Evolutionary conservation across 35 echinoderm and acorn worm species (phyloP).

Genomic region (Apostichopus californicus): DNA sequence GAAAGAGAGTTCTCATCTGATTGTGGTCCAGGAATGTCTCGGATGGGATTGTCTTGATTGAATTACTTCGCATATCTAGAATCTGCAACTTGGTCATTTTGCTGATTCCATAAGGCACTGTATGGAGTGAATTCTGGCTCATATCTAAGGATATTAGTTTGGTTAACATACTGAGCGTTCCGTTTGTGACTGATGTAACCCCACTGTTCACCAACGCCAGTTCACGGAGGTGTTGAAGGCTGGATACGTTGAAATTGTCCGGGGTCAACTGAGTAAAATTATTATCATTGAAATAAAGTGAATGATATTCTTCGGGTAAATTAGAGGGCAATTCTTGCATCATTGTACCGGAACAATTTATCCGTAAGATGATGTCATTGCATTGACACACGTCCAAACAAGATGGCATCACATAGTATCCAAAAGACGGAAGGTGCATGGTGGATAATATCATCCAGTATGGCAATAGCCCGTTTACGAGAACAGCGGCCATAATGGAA

Average conservation of each 20-base stretch:
- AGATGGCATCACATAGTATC: background rate
- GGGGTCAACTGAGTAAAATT: background rate
- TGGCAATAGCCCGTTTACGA: background rate
- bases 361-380: constrained; percentile 27
- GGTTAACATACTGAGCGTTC: background rate
- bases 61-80: constrained; percentile 27
- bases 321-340: background rate
- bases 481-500: background rate
- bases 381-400: background rate
- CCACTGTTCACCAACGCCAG: background rate
- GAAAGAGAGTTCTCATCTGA: background rate
- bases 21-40: background rate
- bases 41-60: background rate
- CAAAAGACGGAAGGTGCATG: background rate
- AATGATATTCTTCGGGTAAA: constrained; percentile 17
- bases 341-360: constrained; percentile 21
- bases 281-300: background rate
- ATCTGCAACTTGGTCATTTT: constrained; percentile 19
- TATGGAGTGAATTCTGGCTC: background rate
- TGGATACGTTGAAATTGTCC: constrained; percentile 20
- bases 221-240: constrained; percentile 9
- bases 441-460: background rate
- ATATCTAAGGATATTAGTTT: constrained; percentile 21
- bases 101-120: constrained; percentile 38
- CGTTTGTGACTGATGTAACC: background rate